Percentiles rank a stretch among this genome's conserved stretches.
These are phyloP conservation scores for Cataglyphis rosenhaueri DNA, from an alignment of 2,888 invertebrate species.

Conservation along the genomic window DNA sequence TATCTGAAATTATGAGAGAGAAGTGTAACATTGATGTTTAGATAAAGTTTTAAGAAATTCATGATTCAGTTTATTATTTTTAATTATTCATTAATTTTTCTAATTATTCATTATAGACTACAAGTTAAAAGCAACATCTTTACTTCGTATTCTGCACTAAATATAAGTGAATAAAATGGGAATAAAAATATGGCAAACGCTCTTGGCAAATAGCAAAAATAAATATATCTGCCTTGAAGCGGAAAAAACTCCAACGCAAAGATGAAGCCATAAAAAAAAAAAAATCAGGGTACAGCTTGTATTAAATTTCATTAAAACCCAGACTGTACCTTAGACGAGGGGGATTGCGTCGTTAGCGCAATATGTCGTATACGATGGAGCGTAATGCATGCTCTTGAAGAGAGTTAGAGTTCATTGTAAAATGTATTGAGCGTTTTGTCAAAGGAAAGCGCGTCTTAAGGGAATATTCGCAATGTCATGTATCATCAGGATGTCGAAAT, in stretches of 20 bases:
- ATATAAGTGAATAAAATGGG: neutral
- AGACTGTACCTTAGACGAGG: neutral
- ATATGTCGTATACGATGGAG: neutral
- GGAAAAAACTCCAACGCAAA: neutral
- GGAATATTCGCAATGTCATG: conserved; percentile 1
- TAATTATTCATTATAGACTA: neutral
- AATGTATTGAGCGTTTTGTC: neutral
- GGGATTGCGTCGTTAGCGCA: conserved; percentile 15
- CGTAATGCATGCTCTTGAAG: neutral
- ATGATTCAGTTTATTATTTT: neutral
- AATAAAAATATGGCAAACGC: neutral
- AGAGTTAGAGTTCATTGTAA: neutral
- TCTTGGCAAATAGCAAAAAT: neutral
- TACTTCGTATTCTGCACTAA: neutral
- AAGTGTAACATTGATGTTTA: neutral
- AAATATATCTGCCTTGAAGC: neutral
- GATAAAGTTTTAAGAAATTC: neutral
- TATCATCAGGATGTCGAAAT: neutral
- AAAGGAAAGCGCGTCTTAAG: neutral
- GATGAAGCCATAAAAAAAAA: neutral
- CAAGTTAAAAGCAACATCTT: neutral
- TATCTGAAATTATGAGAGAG: neutral
- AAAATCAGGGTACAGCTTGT: neutral
- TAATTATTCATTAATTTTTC: no score
- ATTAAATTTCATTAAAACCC: conserved; percentile 12